Percentiles rank a stretch among this genome's conserved stretches.
Conservation (phyloP, 2,113 vertebrate genomes). For the Phoxinus phoxinus region DNA sequence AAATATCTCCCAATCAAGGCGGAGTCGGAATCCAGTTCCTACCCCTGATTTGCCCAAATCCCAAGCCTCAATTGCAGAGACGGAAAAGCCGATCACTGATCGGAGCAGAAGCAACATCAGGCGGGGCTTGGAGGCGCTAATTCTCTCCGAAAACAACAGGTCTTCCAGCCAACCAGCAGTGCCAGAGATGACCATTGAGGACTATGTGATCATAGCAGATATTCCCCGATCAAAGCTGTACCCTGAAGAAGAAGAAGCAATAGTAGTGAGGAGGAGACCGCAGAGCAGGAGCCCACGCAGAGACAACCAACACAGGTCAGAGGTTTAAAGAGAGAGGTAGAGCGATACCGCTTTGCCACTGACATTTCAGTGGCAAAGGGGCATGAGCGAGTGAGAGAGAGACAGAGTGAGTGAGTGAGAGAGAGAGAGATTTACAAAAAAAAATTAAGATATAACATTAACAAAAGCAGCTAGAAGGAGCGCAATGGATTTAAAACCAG, state of each 20-base stretch:
- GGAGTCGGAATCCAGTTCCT: slow-evolving; percentile 46
- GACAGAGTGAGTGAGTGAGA: background rate
- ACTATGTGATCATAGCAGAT: slow-evolving; percentile 88
- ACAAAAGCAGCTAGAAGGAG: too few species aligned
- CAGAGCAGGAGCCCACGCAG: slow-evolving; percentile 88
- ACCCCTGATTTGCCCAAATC: slow-evolving; percentile 43
- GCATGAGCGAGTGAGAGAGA: background rate
- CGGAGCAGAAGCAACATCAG: slow-evolving; percentile 70
- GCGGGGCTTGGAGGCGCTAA: slow-evolving; percentile 67
- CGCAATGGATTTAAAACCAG: too few species aligned
- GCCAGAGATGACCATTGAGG: slow-evolving; percentile 82
- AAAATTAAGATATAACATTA: too few species aligned
- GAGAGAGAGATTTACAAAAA: background rate
- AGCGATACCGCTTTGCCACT: background rate
- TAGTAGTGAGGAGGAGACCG: slow-evolving; percentile 68
- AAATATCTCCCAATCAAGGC: slow-evolving; percentile 60
- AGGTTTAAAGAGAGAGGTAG: slow-evolving; percentile 50
- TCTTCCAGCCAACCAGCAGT: slow-evolving; percentile 53
- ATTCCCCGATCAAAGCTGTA: slow-evolving; percentile 86
- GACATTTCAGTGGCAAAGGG: background rate
- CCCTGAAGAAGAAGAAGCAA: slow-evolving; percentile 74
- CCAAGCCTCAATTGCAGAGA: slow-evolving; percentile 52
- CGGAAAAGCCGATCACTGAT: slow-evolving; percentile 55
- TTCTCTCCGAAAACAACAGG: slow-evolving; percentile 67
- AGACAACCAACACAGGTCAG: slow-evolving; percentile 83